Evolutionary conservation across 2,888 invertebrate genomes (phyloP).

Genomic region (Eupeodes latifasciatus): DNA sequence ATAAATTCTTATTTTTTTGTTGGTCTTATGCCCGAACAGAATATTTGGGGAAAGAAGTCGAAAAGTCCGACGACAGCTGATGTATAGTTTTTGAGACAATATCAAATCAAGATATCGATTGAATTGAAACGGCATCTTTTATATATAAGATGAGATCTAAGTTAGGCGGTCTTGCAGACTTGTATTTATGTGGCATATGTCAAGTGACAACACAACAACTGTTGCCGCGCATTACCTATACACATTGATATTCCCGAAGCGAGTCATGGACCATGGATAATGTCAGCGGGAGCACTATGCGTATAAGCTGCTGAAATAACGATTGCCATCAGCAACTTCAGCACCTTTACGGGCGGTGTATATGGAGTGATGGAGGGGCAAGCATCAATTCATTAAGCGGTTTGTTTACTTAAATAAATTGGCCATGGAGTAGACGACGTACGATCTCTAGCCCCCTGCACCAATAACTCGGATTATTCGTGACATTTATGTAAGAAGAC

Average conservation of each 20-base stretch:
- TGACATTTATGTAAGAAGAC: conserved; percentile 59
- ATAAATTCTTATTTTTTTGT: conserved; percentile 37
- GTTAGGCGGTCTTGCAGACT: background rate
- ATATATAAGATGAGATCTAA: background rate
- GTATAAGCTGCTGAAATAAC: conserved; percentile 28
- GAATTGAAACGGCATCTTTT: conserved; percentile 8
- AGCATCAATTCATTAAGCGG: conserved; percentile 60
- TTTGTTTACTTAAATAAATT: conserved; percentile 75
- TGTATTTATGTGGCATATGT: conserved; percentile 43
- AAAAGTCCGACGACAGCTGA: conserved; percentile 67
- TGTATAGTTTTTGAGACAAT: conserved; percentile 56
- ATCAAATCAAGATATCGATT: conserved; percentile 69
- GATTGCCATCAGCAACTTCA: conserved; percentile 32
- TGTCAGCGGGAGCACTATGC: conserved; percentile 42
- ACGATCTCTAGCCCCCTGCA: conserved; percentile 18
- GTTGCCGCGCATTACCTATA: conserved; percentile 51
- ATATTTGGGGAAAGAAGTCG: background rate
- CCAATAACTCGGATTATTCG: conserved; percentile 50
- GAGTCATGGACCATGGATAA: conserved; percentile 24
- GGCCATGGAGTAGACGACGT: conserved; percentile 62
- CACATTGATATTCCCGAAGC: background rate
- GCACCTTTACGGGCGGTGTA: conserved; percentile 51
- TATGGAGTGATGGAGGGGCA: background rate
- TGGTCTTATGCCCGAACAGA: background rate
- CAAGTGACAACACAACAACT: conserved; percentile 72